phyloP scores from a whole-genome alignment of 2,797 vertebrate species.

The Falco novaeseelandiae region DNA sequence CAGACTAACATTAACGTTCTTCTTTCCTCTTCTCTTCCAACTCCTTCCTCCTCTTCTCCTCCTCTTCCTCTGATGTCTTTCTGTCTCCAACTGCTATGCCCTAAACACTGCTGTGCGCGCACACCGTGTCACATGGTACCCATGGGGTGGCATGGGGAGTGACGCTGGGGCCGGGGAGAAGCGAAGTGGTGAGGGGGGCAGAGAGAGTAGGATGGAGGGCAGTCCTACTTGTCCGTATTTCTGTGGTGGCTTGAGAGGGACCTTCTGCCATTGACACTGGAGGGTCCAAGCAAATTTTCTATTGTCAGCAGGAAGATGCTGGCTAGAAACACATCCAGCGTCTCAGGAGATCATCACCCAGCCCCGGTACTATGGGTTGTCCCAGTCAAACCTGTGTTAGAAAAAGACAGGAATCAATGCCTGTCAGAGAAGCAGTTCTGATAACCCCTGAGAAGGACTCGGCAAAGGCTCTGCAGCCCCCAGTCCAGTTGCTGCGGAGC shows the following conservation, averaged over 20 bases:
- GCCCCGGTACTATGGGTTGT: neutral
- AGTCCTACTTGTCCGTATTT: neutral
- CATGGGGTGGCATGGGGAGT: neutral
- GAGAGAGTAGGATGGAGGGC: neutral
- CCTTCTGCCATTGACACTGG: neutral
- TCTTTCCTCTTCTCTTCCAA: conserved; percentile 65
- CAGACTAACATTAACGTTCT: conserved; percentile 76
- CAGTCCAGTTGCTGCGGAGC: neutral
- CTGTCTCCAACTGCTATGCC: conserved; percentile 64
- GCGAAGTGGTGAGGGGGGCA: neutral
- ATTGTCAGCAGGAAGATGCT: neutral
- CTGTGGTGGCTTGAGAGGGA: neutral
- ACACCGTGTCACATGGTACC: conserved; percentile 77
- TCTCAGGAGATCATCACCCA: neutral
- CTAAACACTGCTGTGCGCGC: conserved; percentile 68
- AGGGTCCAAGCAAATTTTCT: neutral
- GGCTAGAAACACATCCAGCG: neutral
- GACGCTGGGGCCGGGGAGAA: neutral
- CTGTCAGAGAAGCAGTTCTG: neutral
- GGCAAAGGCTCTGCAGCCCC: neutral
- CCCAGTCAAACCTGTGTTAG: neutral
- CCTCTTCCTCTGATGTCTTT: conserved; percentile 59
- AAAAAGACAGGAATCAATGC: neutral
- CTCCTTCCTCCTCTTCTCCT: conserved; percentile 40
- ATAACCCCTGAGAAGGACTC: neutral